Evolutionary conservation across 1,140 invertebrate species (phyloP).

Genomic region (Achatina immaculata): DNA sequence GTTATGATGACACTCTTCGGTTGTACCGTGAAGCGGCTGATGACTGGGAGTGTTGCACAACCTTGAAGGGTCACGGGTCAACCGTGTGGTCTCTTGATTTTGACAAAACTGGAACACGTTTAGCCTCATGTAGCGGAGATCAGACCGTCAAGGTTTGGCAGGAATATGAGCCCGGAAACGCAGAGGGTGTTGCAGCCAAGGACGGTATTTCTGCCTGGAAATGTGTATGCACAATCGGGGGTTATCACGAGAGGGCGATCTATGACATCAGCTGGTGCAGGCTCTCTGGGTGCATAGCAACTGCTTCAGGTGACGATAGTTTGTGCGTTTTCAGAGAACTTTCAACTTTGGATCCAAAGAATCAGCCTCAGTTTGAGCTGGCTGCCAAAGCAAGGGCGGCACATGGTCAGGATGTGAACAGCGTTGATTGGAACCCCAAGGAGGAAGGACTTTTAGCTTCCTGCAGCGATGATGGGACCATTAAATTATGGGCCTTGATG

Average conservation of each 20-base stretch:
- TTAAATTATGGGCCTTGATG: conserved; percentile 84
- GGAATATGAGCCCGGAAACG: conserved; percentile 65
- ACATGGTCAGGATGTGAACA: conserved; percentile 94
- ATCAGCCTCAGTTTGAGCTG: conserved; percentile 84
- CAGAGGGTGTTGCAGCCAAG: conserved; percentile 79
- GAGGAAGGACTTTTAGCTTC: conserved; percentile 84
- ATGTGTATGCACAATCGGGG: conserved; percentile 90
- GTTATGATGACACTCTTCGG: conserved; percentile 95
- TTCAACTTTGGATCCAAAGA: conserved; percentile 67
- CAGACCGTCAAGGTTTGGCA: conserved; percentile 71
- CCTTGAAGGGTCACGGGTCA: conserved; percentile 74
- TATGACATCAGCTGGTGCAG: conserved; percentile 94
- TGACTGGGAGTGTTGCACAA: conserved; percentile 84
- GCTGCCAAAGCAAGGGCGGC: conserved; percentile 80
- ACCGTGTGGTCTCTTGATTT: conserved; percentile 89
- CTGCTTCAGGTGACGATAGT: conserved; percentile 90
- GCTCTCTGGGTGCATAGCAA: conserved; percentile 83
- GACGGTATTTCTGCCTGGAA: conserved; percentile 88
- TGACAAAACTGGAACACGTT: conserved; percentile 82
- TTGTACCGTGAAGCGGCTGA: conserved; percentile 89
- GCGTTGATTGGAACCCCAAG: conserved; percentile 90
- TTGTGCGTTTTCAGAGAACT: conserved; percentile 80
- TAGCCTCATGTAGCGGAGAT: conserved; percentile 70
- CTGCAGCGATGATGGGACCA: conserved; percentile 91
- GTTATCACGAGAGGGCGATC: conserved; percentile 87